Base-by-base conservation (phyloP, 37 sponge, comb jelly and placozoan genomes). In the Eunapius fragilis region DNA sequence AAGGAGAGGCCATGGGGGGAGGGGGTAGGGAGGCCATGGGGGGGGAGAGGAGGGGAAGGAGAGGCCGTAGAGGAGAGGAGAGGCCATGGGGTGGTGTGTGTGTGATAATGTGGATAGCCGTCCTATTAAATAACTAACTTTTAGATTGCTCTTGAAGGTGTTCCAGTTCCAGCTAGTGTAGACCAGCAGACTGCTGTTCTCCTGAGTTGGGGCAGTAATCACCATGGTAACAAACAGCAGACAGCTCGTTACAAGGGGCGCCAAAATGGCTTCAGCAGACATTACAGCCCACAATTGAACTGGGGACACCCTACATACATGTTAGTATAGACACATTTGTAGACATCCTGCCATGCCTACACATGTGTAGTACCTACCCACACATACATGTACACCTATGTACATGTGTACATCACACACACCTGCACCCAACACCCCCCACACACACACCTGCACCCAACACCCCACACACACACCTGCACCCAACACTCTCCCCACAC, bases 151-250 rank as follows among this genome's bases (percentile, higher is more conserved):
- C 9, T 0, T 45, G 87, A 93, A 93, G 4, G 93, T 93, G 3
- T 78, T 74, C 79, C 86, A 79, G 50, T 74, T 83, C 90, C 90
- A 93, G 32, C 87, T 84, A 34, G 93, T 89, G 68, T 93, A 93
- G 69, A 73, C 82, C 25, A 86, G 37, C 11, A 31, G 32, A 71
- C 41, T 71, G 17, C 13, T 28, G 30, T 71, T 74, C 9, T 24
- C 84, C 50, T 83, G 30, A 0, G 38, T 36, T 0, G 25, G n/a
- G 58, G 50, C 2, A 79, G 0, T 0, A 27, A 76, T 0, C 11
- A 4, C 14, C 68, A 82, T 25, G 34, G 73, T 72, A 58, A 25
- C n/a, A n/a, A n/a, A n/a, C n/a, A n/a, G n/a, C n/a, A n/a, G n/a
- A n/a, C n/a, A n/a, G n/a, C n/a, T 11, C 74, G 31, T 76, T 31